Base-by-base conservation (phyloP, 2,888 invertebrate species). In the Trichacis sp. region DNA sequence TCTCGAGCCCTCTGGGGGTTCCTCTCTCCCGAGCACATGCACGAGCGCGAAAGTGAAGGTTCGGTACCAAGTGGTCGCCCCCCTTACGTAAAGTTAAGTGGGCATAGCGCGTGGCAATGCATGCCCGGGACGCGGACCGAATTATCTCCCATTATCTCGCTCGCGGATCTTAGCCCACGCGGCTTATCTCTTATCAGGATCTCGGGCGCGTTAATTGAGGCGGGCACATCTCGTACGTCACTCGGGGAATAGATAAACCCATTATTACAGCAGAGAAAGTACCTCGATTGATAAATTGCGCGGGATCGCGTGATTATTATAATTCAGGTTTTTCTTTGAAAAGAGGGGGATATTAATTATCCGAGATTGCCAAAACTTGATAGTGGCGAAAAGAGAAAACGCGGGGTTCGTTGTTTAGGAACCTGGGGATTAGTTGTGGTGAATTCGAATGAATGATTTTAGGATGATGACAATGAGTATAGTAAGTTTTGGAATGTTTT, bases 21-120 rank as follows among this genome's bases (percentile, higher is more conserved):
- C 3, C 14, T 40, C 40, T 40, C 15, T 40, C 15, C 24, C 8
- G 24, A 24, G 24, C 8, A 24, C 24, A 24, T 24, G 71, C 74
- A 75, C 74, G 71, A 74, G 72, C 61, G 42, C 71, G 75, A 72
- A 73, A 77, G 77, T 73, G 76, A 77, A 77, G 73, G 73, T 76
- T 11, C 24, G 24, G 77, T 79, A 75, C 75, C 73, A 78, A 79
- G 78, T 75, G 77, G 76, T 65, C 43, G 43, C 40, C 15, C 73
- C 77, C 76, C 75, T 75, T 75, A 76, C 75, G 80, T 78, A 77
- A 82, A 81, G 79, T 77, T 77, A 79, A 79, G 75, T 75, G 78
- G 73, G 77, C 79, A 78, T 76, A 71, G 76, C 79, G 76, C 76
- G 76, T 73, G 77, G 71, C 75, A 24, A 24, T 24, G 24, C 4